Evolutionary conservation across 2,797 vertebrate species (phyloP).

Genomic region (Ibycter americanus): DNA sequence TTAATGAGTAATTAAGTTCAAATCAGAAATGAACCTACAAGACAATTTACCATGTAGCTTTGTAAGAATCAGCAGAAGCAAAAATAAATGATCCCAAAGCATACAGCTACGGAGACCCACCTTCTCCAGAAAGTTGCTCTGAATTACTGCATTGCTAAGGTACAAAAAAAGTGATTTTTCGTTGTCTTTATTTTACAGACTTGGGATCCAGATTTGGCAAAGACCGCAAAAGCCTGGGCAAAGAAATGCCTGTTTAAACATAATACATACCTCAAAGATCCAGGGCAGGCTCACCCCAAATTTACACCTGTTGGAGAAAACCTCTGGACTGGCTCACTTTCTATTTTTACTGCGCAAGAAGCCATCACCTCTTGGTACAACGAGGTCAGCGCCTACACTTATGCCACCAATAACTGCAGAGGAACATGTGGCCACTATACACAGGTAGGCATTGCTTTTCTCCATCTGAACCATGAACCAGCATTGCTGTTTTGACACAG

Average conservation of each 20-base stretch:
- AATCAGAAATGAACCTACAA: not conserved
- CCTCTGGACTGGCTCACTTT: constrained; percentile 76
- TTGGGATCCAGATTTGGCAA: constrained; percentile 84
- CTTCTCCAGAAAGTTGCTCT: not conserved
- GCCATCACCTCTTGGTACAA: constrained; percentile 73
- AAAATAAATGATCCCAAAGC: not conserved
- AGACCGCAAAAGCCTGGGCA: constrained; percentile 79
- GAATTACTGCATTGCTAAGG: not conserved
- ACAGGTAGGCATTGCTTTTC: constrained; percentile 74
- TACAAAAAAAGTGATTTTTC: not conserved
- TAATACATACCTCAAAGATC: constrained; percentile 60
- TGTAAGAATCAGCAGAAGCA: not conserved
- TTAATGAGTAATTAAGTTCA: not conserved
- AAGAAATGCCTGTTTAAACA: constrained; percentile 78
- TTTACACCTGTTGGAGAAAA: constrained; percentile 83
- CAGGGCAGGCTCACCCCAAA: constrained; percentile 65
- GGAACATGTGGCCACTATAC: constrained; percentile 82
- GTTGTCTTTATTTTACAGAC: constrained; percentile 72
- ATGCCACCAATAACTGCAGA: not conserved
- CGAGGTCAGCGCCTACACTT: constrained; percentile 68
- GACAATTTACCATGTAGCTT: not conserved
- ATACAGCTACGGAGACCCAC: not conserved
- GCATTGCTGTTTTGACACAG: not conserved
- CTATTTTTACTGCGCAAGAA: not conserved
- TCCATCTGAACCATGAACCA: not conserved